Conservation (phyloP, 2,113 vertebrate genomes). For the Tinamus guttatus region DNA sequence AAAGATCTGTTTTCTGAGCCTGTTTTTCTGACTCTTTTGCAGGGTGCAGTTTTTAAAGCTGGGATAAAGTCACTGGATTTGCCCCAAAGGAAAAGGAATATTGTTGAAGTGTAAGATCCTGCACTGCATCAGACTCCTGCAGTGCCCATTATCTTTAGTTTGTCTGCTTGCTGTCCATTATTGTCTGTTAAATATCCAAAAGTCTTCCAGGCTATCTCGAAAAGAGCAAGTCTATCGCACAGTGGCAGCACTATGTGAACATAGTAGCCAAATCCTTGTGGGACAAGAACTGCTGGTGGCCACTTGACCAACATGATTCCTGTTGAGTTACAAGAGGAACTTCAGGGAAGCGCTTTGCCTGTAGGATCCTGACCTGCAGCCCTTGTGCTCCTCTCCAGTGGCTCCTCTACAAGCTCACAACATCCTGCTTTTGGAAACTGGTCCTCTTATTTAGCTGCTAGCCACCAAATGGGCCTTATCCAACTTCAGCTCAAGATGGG, state of each 20-base stretch:
- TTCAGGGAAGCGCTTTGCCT: background rate
- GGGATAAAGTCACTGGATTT: background rate
- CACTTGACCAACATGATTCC: fast-evolving
- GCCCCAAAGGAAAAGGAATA: background rate
- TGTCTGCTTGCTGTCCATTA: background rate
- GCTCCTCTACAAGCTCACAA: background rate
- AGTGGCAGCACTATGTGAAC: background rate
- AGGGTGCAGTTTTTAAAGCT: background rate
- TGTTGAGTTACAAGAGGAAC: background rate
- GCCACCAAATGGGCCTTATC: background rate
- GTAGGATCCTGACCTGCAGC: background rate
- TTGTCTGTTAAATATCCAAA: background rate
- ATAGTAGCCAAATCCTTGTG: background rate
- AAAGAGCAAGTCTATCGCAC: background rate
- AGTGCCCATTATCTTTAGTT: background rate
- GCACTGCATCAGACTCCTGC: background rate
- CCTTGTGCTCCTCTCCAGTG: background rate
- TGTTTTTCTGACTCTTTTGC: background rate
- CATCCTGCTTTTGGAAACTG: background rate
- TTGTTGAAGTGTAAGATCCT: background rate
- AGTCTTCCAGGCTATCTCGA: background rate
- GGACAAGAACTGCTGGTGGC: background rate
- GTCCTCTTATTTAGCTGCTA: background rate
- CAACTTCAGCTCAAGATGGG: background rate
- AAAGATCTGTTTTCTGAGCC: background rate